Percentiles rank a stretch among this genome's conserved stretches.
Conservation (phyloP, 2,888 invertebrate species). For the Caenorhabditis sp. region DNA sequence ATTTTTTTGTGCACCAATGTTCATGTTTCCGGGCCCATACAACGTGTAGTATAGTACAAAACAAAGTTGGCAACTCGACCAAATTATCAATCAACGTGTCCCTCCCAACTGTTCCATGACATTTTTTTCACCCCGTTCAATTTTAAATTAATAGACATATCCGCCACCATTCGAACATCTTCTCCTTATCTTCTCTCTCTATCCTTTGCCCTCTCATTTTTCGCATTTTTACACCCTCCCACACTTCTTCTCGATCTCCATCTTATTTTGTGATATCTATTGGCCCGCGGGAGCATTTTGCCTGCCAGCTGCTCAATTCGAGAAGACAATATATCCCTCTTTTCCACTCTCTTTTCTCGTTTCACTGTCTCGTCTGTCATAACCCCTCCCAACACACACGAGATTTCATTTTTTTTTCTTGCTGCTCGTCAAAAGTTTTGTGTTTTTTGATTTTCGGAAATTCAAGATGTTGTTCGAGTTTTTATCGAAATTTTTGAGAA, state of each 20-base stretch:
- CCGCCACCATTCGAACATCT: background rate
- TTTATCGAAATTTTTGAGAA: too few species aligned
- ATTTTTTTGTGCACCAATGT: too few species aligned
- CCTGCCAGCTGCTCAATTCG: background rate
- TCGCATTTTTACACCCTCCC: background rate
- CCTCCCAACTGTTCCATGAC: too few species aligned
- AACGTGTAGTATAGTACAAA: too few species aligned
- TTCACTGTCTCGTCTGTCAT: background rate
- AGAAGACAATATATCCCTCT: background rate
- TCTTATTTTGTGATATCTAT: background rate
- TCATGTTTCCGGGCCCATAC: too few species aligned
- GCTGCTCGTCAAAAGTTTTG: background rate
- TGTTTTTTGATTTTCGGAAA: background rate
- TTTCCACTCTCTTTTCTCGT: background rate
- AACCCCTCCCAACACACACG: background rate
- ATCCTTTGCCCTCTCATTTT: background rate
- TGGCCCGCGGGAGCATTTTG: background rate
- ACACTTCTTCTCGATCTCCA: too few species aligned
- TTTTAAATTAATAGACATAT: background rate
- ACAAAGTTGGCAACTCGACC: too few species aligned
- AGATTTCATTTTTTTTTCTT: background rate
- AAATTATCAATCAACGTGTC: too few species aligned
- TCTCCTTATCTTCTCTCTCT: background rate
- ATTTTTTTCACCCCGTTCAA: background rate
- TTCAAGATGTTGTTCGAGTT: too few species aligned